Base-by-base conservation (phyloP, 2,113 vertebrate genomes). In the Heptranchias perlo region DNA sequence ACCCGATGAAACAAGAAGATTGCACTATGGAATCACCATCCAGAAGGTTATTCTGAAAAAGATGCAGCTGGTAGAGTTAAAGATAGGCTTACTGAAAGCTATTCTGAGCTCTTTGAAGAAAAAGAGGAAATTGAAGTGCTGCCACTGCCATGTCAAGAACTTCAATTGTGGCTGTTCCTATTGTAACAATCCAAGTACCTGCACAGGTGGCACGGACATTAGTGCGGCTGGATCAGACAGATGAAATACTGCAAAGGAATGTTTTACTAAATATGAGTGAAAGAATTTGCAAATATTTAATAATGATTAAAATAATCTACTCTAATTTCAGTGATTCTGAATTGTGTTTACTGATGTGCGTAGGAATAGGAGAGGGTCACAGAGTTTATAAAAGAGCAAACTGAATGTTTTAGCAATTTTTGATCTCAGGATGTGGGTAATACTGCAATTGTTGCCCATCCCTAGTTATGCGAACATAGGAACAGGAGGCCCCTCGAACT, bases 21-120 rank as follows among this genome's bases (percentile, higher is more conserved):
- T 95, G 64, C 64, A 95, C 25, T 95, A 95, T 14, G 93, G 93
- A 4, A 67, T 95, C 44, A 95, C 61, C 93, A 95, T 95, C 49
- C 93, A 95, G 64, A 95, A 95, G 93, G 93, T 95, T 25, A 67
- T 95, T 11, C 64, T 95, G 64, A 95, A 95, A 49, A 95, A 95
- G 93, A 95, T 95, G 93, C 93, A 95, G 64, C 93, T 95, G 39
- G 93, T 95, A 1, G 93, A 95, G 44, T 28, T 95, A 14, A 95
- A 95, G 62, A 95, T 95, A 25, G 64, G 64, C n/a, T 67, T 95
- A 21, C 44, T 95, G 3, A 67, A 49, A 31, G 93, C 93, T 11
- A 95, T 95, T 65, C 93, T 95, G 21, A 49, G 44, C 44, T 67
- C 93, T 18, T 39, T 95, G 64, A 95, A 95, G 39, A 95, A 95